Conservation (phyloP, 2,888 invertebrate genomes). For the Chouioia cunea region DNA sequence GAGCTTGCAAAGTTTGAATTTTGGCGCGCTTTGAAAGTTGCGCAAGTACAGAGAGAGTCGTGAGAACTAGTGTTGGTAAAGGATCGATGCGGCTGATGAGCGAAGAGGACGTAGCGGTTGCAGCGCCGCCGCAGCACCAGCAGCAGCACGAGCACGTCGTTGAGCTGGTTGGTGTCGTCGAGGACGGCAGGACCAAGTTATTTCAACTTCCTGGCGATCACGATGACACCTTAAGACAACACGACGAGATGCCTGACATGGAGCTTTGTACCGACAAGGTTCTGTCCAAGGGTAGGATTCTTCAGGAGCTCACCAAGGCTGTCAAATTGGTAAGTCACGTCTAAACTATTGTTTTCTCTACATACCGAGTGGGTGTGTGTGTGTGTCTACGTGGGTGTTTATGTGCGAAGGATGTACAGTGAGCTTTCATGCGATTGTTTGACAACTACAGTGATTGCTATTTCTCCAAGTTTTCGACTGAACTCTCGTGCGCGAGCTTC, state of each 20-base stretch:
- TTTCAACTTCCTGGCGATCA: neutral
- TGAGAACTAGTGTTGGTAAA: neutral
- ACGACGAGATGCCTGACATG: conserved; percentile 62
- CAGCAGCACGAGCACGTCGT: neutral
- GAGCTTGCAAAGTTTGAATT: conserved; percentile 19
- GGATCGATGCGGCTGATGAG: conserved; percentile 46
- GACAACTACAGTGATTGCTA: too few species aligned
- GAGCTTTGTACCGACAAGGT: conserved; percentile 67
- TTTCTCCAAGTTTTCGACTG: too few species aligned
- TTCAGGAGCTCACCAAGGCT: conserved; percentile 67
- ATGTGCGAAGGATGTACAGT: too few species aligned
- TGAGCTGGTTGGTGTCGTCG: conserved; percentile 47
- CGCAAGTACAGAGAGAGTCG: neutral
- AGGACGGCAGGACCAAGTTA: conserved; percentile 24
- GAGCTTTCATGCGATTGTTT: too few species aligned
- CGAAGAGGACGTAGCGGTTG: conserved; percentile 26
- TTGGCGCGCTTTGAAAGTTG: conserved; percentile 2
- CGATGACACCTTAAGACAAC: conserved; percentile 21
- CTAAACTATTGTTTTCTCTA: neutral
- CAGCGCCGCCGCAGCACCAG: conserved; percentile 18
- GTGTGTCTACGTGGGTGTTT: neutral
- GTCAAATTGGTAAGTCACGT: conserved; percentile 65
- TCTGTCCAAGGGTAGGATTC: conserved; percentile 64
- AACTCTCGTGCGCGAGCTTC: too few species aligned
- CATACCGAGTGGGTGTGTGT: neutral